Evolutionary conservation across 2,113 vertebrate species (phyloP), one percentile per base, ranked within the genome.

Genomic region (Cygnus buccinator): DNA sequence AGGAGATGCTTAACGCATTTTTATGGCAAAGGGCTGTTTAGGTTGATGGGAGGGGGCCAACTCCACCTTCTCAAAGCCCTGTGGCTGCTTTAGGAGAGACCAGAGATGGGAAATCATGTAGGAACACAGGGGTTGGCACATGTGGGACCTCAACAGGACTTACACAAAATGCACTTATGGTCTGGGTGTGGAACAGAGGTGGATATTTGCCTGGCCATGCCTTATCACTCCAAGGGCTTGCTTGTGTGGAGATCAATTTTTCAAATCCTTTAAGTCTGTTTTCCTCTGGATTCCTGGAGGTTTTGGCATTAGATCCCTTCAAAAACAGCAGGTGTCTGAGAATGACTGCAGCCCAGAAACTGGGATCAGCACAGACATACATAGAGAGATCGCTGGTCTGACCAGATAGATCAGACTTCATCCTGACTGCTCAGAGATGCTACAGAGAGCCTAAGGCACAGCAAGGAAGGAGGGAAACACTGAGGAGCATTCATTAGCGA

Each of bases 91-190:
- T 22, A 4, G 33, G 31, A 46, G 29, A 67, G 43, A 46, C 65
- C 13, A 23, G 28, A 33, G 28, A 33, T 10, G 33, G 65, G 14
- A 46, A 67, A n/a, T 67, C 43, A 21, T 31, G 33, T 11, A n/a
- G 43, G 65, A 46, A n/a, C 21, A 33, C 14, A n/a, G 43, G 31
- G 21, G 39, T 25, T 22, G 33, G 71, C 65, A 55, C 14, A 8
- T 1, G 14, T 19, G 43, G 29, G 57, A 76, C 25, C 55, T 71
- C 58, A 43, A 29, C 31, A 26, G 50, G 48, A 18, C 9, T 28
- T n/a, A 46, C 0, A 7, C 14, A 43, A 31, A 67, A 22, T 0
- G 1, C 14, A 4, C 54, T 62, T 20, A 2, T 44, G 50, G 72
- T 3, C 58, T 43, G 29, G 39, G 76, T 21, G 25, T 0, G 41